phyloP scores from a whole-genome alignment of 2,113 vertebrate species.

The Cichladusa arquata region DNA sequence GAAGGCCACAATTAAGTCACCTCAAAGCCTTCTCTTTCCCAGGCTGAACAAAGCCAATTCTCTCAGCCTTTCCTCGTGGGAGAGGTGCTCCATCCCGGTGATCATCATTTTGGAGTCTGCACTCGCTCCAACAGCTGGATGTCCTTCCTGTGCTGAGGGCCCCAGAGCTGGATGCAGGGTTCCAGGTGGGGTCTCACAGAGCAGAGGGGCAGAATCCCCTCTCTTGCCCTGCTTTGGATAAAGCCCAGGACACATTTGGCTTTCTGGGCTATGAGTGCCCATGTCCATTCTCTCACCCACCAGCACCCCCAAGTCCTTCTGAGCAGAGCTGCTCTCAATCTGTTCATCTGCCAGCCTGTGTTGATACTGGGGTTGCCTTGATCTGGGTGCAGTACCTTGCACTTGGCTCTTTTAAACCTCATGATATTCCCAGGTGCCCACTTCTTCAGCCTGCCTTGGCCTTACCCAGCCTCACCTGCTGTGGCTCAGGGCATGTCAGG shows the following conservation, averaged over 20 bases:
- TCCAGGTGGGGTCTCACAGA: neutral
- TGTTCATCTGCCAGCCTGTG: neutral
- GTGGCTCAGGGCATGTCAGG: neutral
- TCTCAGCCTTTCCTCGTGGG: neutral
- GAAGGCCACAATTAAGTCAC: neutral
- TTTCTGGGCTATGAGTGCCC: neutral
- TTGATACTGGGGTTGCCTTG: rapidly evolving
- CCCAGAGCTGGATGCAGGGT: neutral
- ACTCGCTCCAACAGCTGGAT: rapidly evolving
- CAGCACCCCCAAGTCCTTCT: neutral
- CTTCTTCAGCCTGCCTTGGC: neutral
- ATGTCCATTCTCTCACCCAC: neutral
- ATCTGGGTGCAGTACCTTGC: neutral
- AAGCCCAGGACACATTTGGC: neutral
- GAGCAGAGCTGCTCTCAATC: neutral
- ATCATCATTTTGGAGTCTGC: neutral
- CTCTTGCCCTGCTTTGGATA: neutral
- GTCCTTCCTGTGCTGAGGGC: neutral
- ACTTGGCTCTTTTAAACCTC: neutral
- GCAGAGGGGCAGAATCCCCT: neutral
- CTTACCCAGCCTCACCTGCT: neutral
- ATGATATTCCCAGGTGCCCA: neutral
- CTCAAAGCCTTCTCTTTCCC: neutral
- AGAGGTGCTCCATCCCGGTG: neutral
- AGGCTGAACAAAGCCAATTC: neutral